Evolutionary conservation across 2,797 vertebrate genomes (phyloP).

Genomic region (Lerista edwardsae): DNA sequence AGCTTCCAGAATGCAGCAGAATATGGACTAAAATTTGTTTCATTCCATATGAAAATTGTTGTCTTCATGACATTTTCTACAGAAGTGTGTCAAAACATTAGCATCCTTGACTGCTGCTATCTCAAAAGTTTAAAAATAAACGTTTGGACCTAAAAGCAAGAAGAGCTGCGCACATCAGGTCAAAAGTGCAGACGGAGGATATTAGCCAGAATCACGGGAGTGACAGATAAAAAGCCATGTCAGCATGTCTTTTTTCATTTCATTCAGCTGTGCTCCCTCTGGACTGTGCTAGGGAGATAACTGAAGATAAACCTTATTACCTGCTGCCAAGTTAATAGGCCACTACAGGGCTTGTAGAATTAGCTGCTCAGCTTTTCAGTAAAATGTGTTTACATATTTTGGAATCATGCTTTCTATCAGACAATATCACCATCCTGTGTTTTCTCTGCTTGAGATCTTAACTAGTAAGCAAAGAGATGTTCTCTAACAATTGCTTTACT

Average conservation of each 20-base stretch:
- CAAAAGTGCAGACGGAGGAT: not conserved
- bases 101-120: not conserved
- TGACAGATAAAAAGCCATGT: not conserved
- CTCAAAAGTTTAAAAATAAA: not conserved
- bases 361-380: not conserved
- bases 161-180: not conserved
- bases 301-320: not conserved
- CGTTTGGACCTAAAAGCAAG: not conserved
- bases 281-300: not conserved
- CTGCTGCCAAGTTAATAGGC: not conserved
- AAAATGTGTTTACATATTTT: not conserved
- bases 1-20: not conserved
- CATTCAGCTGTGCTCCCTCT: not conserved
- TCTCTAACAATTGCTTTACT: not conserved
- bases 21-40: not conserved
- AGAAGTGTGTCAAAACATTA: not conserved
- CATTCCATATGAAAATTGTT: not conserved
- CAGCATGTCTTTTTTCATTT: not conserved
- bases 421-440: not conserved
- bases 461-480: not conserved
- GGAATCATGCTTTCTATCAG: not conserved
- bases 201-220: slow-evolving; percentile 4
- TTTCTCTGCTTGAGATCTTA: not conserved
- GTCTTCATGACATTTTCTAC: not conserved
- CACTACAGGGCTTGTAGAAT: not conserved